Conservation (phyloP, 2,888 invertebrate genomes). For the Cremastinae sp. region DNA sequence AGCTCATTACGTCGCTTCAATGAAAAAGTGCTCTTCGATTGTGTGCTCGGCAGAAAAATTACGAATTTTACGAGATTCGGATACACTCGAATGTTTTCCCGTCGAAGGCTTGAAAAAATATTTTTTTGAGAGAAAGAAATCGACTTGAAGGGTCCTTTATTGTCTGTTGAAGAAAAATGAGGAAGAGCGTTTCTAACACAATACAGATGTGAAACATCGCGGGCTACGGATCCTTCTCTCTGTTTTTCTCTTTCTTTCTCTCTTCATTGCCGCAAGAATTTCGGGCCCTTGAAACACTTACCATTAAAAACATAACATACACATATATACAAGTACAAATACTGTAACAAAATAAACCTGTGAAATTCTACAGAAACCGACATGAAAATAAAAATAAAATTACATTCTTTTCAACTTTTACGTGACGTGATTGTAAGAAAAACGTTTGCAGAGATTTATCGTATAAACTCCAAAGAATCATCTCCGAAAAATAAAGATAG, state of each 20-base stretch:
- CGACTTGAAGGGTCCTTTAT: conserved; percentile 19
- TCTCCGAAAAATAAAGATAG: too few species aligned
- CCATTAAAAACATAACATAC: conserved; percentile 10
- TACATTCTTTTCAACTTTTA: too few species aligned
- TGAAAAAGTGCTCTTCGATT: neutral
- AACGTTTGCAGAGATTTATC: too few species aligned
- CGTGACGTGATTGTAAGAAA: too few species aligned
- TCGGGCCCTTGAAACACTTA: conserved; percentile 39
- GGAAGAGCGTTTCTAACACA: conserved; percentile 63
- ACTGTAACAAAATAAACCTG: conserved; percentile 13
- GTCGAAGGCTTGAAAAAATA: neutral
- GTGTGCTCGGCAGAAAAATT: neutral
- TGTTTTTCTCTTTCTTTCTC: conserved; percentile 43
- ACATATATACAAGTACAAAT: conserved; percentile 21
- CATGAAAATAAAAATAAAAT: too few species aligned
- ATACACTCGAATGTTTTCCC: neutral
- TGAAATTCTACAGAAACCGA: neutral
- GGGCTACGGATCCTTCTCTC: conserved; percentile 60
- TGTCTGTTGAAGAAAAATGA: conserved; percentile 36
- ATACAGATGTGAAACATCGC: conserved; percentile 69
- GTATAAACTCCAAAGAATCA: too few species aligned
- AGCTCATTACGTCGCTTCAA: neutral
- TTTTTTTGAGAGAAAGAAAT: conserved; percentile 1
- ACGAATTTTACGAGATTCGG: neutral
- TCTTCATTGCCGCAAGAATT: conserved; percentile 54